phyloP scores from a whole-genome alignment of 2,797 vertebrate genomes.

The Coccyzus lansbergi region DNA sequence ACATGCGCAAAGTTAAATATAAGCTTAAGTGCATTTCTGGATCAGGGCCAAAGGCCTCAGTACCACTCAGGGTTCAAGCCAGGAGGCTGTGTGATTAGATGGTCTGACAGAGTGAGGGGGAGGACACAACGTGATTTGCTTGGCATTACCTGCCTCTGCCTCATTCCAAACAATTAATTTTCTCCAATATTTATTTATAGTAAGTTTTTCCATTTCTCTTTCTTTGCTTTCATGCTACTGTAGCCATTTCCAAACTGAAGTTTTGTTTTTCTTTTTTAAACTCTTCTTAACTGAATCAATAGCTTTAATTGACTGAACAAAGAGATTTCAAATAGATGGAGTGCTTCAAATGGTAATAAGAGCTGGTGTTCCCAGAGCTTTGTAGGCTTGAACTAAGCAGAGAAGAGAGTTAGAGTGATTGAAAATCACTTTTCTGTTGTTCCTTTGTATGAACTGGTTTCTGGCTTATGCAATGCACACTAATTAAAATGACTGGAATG shows the following conservation, averaged over 20 bases:
- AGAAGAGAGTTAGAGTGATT: conserved; percentile 52
- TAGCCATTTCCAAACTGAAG: conserved; percentile 46
- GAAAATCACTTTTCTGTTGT: conserved; percentile 76
- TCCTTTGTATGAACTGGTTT: conserved; percentile 76
- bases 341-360: conserved; percentile 64
- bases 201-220: conserved; percentile 11
- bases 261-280: conserved; percentile 49
- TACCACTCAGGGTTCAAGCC: conserved; percentile 37
- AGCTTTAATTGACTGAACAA: conserved; percentile 62
- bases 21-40: conserved; percentile 66
- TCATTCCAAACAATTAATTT: conserved; percentile 48
- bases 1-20: conserved; percentile 59
- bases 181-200: conserved; percentile 39
- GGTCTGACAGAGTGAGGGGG: not conserved
- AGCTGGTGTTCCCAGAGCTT: conserved; percentile 52
- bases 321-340: conserved; percentile 61
- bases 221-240: conserved; percentile 33
- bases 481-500: conserved; percentile 82
- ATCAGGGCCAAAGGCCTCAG: conserved; percentile 27
- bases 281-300: conserved; percentile 54
- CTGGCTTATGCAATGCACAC: conserved; percentile 76
- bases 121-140: not conserved
- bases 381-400: conserved; percentile 42
- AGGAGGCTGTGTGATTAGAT: conserved; percentile 39
- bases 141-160: conserved; percentile 42